Evolutionary conservation across 2,888 invertebrate species (phyloP), one percentile per base, ranked within the genome.

Genomic region (Drosophila kuntzei): DNA sequence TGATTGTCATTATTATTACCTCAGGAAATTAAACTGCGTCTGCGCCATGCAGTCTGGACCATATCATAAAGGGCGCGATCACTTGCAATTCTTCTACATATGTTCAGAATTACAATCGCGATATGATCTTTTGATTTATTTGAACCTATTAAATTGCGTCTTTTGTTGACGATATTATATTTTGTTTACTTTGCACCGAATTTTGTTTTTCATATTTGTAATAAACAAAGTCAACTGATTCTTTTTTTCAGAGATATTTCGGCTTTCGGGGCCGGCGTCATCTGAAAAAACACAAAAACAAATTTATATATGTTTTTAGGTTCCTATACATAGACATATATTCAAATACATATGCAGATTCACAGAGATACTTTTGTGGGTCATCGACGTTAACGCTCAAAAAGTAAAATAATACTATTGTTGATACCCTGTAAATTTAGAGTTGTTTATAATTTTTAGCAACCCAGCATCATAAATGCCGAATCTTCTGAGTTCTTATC

Each of bases 171-270:
- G 44, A 64, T 66, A 60, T 73, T 59, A n/a, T 58, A 36, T 44
- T 41, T 32, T 47, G 29, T 67, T 54, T 53, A 63, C 49, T 62
- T 65, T n/a, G 41, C 62, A 32, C 18, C 12, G 20, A 46, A 53
- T 49, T 49, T 62, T 72, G 54, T 81, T 84, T 81, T 76, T 67
- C 68, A 71, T 59, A 60, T 65, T 79, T 69, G 37, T 51, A 49
- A 85, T 72, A 65, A 87, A 81, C 87, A 84, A 84, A 65, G 72
- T 87, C 87, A 81, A 81, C 75, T 75, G 69, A 81, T 69, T 81
- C 76, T 14, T 43, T 43, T 18, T 60, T 65, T 22, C 8, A 34
- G 34, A 37, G 11, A 18, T 22, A n/a, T 49, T 59, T 64, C 39
- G 29, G 14, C 8, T 59, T 43, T 60, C 18, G 57, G 46, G 39